These are phyloP conservation scores for Caenorhabditis elegans DNA, from an alignment of 1,140 invertebrate species.

Conservation along the genomic window WBcel235 BX284606.5:8232501-8233000, in stretches of 20 bases:
- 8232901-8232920: conserved; percentile 59
- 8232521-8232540: conserved; percentile 51
- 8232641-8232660: no score
- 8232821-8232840: neutral
- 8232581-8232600: conserved; percentile 62
- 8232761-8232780: conserved; percentile 59
- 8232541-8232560: conserved; percentile 54
- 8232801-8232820: conserved; percentile 43
- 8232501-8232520: conserved; percentile 44
- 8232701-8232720: conserved; percentile 63
- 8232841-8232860: conserved; percentile 21
- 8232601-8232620: conserved; percentile 59
- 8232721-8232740: conserved; percentile 62
- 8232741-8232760: conserved; percentile 60
- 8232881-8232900: conserved; percentile 59
- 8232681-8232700: conserved; percentile 53
- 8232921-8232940: conserved; percentile 55
- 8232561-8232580: conserved; percentile 57
- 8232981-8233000: neutral
- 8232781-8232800: conserved; percentile 59
- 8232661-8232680: no score
- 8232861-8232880: conserved; percentile 58
- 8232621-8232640: conserved; percentile 54
- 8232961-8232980: conserved; percentile 38
- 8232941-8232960: conserved; percentile 57